Base-by-base conservation (phyloP, 2,888 invertebrate genomes). In the Luffia ferchaultella region DNA sequence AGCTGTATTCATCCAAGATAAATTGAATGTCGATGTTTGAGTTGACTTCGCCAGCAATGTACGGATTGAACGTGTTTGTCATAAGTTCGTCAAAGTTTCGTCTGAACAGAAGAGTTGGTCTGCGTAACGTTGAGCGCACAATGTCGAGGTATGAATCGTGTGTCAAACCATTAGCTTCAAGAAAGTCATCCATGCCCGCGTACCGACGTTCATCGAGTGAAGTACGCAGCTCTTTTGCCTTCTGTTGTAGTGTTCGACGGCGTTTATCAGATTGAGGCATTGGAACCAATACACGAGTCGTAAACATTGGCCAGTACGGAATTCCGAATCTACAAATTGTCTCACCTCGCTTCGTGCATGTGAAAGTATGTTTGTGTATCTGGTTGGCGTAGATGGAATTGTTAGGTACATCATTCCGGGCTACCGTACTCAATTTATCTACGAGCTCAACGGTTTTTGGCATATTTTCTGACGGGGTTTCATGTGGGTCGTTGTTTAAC, bases 51-150 rank as follows among this genome's bases (percentile, higher is more conserved):
- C 61, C 59, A 45, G 62, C 59, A 52, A 68, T 52, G 59, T 59
- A 68, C 1, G 67, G 67, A 49, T 68, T 68, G 62, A 67, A 68
- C 46, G 63, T 60, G 61, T 67, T 67, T 48, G 62, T 63, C 62
- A 60, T 61, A 57, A 62, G 61, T 61, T 68, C 44, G 40, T 61
- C 60, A 46, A 62, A 61, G 60, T 64, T 61, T 9, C 65, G 63
- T 60, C 48, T 66, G 44, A 65, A 42, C 30, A 55, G 17, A 16
- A 57, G 16, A 9, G 44, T 52, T 16, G 47, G 40, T 30, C 47
- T 41, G 16, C 45, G 45, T 2, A 50, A 50, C 43, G 45, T 45
- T 30, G 45, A 50, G n/a, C 50, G 46, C 42, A n/a, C n/a, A n/a
- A n/a, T n/a, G n/a, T n/a, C n/a, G n/a, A n/a, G n/a, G 57, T 56